Conservation (phyloP, 2,113 vertebrate genomes). For the Willisornis vidua region DNA sequence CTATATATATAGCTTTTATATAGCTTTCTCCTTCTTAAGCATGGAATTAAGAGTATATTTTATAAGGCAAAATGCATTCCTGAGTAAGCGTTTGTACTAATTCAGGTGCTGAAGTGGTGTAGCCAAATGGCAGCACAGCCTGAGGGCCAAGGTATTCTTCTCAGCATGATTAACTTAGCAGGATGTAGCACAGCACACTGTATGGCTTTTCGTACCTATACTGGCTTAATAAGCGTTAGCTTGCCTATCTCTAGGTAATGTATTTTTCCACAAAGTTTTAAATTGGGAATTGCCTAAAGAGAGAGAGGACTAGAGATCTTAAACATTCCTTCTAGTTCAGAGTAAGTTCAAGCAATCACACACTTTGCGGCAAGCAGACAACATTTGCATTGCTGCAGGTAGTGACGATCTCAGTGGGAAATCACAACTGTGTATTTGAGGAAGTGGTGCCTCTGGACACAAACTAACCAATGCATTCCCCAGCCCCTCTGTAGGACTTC, state of each 20-base stretch:
- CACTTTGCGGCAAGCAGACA: neutral
- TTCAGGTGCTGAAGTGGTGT: neutral
- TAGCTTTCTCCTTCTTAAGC: neutral
- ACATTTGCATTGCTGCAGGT: neutral
- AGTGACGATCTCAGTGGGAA: neutral
- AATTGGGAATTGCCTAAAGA: neutral
- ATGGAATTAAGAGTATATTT: neutral
- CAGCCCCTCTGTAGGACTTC: neutral
- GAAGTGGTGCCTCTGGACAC: neutral
- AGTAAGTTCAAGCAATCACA: neutral
- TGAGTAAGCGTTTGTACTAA: neutral
- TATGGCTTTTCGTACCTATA: neutral
- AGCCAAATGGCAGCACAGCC: neutral
- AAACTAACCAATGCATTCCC: neutral
- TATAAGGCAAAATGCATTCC: slow-evolving; percentile 7
- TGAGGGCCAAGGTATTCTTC: neutral
- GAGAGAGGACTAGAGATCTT: neutral
- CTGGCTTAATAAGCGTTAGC: neutral
- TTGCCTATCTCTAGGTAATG: neutral
- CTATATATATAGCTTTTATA: too few relatives aligned
- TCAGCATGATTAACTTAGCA: neutral
- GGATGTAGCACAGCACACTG: neutral
- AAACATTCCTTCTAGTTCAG: neutral
- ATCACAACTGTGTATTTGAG: neutral
- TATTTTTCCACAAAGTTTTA: neutral